Evolutionary conservation across 2,113 vertebrate species (phyloP), one percentile per base, ranked within the genome.

Genomic region (Oryzias celebensis): DNA sequence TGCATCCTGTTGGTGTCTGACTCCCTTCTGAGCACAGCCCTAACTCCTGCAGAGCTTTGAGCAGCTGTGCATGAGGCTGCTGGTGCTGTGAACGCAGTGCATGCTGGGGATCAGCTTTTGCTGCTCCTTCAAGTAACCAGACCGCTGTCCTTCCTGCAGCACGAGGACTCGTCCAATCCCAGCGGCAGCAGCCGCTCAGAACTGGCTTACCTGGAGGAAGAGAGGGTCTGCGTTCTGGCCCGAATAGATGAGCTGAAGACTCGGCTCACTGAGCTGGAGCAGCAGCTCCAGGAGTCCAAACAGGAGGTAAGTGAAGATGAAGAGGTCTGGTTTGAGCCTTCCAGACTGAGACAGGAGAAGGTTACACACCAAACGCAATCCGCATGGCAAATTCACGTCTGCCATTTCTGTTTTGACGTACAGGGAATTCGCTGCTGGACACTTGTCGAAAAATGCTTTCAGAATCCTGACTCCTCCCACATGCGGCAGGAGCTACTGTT

Each of bases 241-340:
- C 91, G 44, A 0, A 81, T 96, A 17, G 96, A 98, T 22, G 94
- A 94, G 77, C 93, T 99, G 15, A 97, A 98, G 75, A 84, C 80
- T 49, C 91, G 90, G 0, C 81, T 96, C 47, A 95, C 93, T 16
- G 97, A 98, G 52, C 89, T 98, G 77, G 96, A 99, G 65, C 95
- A 96, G 62, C 97, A 99, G 63, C 92, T 98, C 41, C 95, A 96
- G 80, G 97, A 99, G 85, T 92, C 92, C 0, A 93, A 93, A 0
- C 93, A 91, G 62, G 97, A 98, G 94, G 97, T 98, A 44, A 52
- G 8, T 3, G 16, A 47, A 47, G n/a, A n/a, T 18, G 45, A 47
- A 47, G 15, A 47, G 45, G 3, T 47, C 17, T n/a, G n/a, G 13
- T 16, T 3, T 16, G 45, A n/a, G 18, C 4, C 5, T 47, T 5